Percentiles rank a stretch among this genome's conserved stretches.
Evolutionary conservation across 2,113 vertebrate genomes (phyloP).

Genomic region (Probosciger aterrimus): DNA sequence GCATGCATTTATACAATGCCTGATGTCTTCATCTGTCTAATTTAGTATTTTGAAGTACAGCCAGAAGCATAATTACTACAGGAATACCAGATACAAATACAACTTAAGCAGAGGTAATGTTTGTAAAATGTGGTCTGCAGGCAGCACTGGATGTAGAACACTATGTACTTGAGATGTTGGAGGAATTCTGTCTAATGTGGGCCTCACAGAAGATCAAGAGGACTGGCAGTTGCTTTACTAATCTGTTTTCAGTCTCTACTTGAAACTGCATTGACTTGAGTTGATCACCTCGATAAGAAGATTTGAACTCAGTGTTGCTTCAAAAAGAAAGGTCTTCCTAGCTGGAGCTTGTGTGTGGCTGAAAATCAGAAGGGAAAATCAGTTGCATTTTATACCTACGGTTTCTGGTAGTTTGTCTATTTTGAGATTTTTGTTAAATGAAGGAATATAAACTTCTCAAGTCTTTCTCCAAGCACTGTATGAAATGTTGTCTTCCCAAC

Average conservation of each 20-base stretch:
- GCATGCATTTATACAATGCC: background rate
- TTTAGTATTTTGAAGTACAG: constrained; percentile 1
- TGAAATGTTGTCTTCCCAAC: background rate
- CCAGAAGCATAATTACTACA: background rate
- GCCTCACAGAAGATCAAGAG: background rate
- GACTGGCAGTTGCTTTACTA: background rate
- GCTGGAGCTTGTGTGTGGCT: background rate
- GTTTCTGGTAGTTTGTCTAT: background rate
- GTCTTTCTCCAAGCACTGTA: background rate
- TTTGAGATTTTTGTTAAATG: background rate
- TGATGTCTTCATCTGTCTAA: background rate
- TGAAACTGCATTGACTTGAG: background rate
- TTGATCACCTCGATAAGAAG: background rate
- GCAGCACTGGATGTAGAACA: background rate
- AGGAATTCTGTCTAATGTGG: background rate
- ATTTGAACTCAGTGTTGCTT: background rate
- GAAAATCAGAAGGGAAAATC: background rate
- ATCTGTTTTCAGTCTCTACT: background rate
- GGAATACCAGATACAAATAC: background rate
- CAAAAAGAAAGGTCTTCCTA: background rate
- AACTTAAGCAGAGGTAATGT: background rate
- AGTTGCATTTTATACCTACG: background rate
- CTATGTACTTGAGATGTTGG: background rate
- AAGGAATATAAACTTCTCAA: background rate
- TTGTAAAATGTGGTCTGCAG: background rate